Conservation (phyloP, 2,113 vertebrate species). For the Centropus bengalensis region DNA sequence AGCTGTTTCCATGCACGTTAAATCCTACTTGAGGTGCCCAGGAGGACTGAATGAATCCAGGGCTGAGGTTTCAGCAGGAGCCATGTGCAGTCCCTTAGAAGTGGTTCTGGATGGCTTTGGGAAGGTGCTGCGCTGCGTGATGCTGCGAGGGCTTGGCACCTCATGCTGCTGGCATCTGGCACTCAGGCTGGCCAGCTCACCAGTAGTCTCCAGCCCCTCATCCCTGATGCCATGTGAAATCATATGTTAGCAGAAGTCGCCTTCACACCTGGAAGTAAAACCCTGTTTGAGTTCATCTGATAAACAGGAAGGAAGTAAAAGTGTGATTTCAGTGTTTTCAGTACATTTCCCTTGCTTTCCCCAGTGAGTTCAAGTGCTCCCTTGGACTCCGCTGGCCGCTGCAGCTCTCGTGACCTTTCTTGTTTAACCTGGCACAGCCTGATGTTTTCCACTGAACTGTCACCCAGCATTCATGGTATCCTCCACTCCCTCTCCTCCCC, state of each 20-base stretch:
- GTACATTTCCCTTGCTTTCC: not conserved
- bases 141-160: accelerated
- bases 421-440: constrained; percentile 27
- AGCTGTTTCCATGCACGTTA: not conserved
- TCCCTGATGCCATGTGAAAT: not conserved
- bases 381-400: not conserved
- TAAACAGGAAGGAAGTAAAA: not conserved
- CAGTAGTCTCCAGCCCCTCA: not conserved
- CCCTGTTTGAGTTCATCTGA: not conserved
- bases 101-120: not conserved
- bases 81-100: accelerated
- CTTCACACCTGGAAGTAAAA: not conserved
- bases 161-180: accelerated
- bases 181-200: not conserved
- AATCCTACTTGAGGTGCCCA: not conserved
- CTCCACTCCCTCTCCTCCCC: not conserved
- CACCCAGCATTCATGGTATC: not conserved
- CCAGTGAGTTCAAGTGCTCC: not conserved
- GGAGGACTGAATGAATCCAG: not conserved
- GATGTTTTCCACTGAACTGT: not conserved
- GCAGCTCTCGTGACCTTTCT: not conserved
- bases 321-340: not conserved
- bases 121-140: accelerated
- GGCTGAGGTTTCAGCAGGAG: not conserved
- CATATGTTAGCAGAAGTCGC: not conserved